Evolutionary conservation across 2,888 invertebrate genomes (phyloP), one percentile per base, ranked within the genome.

Genomic region (Aphodius granarius): DNA sequence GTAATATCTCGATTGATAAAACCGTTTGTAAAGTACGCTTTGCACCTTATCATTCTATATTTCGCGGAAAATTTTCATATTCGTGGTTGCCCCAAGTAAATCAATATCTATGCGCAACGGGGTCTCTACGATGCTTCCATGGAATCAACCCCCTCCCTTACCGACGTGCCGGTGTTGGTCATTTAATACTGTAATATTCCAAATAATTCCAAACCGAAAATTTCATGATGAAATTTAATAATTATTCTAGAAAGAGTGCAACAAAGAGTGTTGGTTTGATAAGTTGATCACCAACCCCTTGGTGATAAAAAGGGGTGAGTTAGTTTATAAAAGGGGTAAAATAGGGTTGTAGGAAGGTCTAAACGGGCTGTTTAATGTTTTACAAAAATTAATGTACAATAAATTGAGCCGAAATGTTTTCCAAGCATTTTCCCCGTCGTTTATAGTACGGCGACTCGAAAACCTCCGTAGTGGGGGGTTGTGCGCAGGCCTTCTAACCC

Each of bases 401-500:
- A 43, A 43, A 43, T 43, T 43, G 43, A 13, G 43, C 13, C 6
- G 65, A 65, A 18, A 65, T n/a, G 65, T n/a, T 16, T n/a, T 9
- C 65, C n/a, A 9, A 9, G 9, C 43, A 43, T 43, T 43, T 65
- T 68, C 68, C 20, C 19, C 20, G 65, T 21, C 20, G 6, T 19
- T n/a, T 17, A 18, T 65, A 9, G 65, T 21, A 19, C 20, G 68
- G 20, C 20, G 20, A 13, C 21, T 68, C 22, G 68, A 21, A 20
- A n/a, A 20, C n/a, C n/a, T 68, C 22, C 68, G 68, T 22, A 20
- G 20, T 19, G 68, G 20, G 21, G 68, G 68, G n/a, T 66, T 66
- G 68, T 68, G 86, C 86, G 86, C 86, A 82, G 78, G 80, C 79
- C 79, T 80, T 80, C 82, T 81, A 81, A 83, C 81, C 82, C 80